Evolutionary conservation across 2,797 vertebrate genomes (phyloP).

Genomic region (Myotis planiceps): DNA sequence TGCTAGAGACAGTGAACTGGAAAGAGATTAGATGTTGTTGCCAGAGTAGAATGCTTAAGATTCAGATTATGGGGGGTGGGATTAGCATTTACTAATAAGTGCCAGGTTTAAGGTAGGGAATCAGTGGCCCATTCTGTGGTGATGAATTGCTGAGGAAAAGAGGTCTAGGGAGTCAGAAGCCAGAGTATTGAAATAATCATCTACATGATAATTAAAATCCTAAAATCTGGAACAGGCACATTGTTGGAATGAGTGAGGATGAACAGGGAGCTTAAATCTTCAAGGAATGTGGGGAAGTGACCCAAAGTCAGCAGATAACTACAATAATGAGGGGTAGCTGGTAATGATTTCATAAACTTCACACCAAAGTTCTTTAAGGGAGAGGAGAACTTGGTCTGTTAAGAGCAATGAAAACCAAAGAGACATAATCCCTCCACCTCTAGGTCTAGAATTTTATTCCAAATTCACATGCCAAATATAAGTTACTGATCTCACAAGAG

Average conservation of each 20-base stretch:
- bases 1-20: background rate
- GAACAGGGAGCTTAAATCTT: background rate
- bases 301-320: background rate
- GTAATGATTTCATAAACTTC: background rate
- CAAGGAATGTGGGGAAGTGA: background rate
- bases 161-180: background rate
- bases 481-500: background rate
- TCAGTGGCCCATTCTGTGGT: background rate
- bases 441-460: constrained; percentile 24
- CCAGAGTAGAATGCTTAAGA: background rate
- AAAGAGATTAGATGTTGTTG: background rate
- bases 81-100: background rate
- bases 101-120: background rate
- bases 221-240: background rate
- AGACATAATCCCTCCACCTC: background rate
- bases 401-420: constrained; percentile 1
- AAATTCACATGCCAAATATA: background rate
- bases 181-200: background rate
- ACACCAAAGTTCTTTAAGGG: background rate
- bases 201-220: background rate
- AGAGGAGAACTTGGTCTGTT: background rate
- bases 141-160: background rate
- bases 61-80: background rate
- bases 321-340: background rate
- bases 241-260: background rate